Base-by-base conservation (phyloP, 1,140 invertebrate species). In the Diorhabda elongata region DNA sequence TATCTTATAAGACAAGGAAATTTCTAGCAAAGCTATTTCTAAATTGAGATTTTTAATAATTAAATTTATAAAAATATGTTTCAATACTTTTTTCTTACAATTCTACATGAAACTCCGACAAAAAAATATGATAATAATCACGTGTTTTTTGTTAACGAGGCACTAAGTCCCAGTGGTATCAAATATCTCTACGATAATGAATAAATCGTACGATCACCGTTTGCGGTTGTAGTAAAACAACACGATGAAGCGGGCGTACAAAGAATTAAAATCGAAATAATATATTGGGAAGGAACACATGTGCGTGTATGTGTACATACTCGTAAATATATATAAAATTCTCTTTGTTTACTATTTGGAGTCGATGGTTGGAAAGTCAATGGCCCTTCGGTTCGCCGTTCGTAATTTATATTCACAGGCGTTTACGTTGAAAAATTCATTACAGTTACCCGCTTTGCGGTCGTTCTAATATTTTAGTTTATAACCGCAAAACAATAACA, bases 331-430 rank as follows among this genome's bases (percentile, higher is more conserved):
- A 26, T 26, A 26, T 26, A 26, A 26, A 26, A 52, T 52, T n/a
- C 6, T 6, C 47, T 52, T 52, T 52, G 47, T 52, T 52, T 52
- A 52, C 47, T 52, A 52, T 6, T n/a, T 3, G n/a, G 47, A 52
- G n/a, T 8, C 2, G 6, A 52, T 8, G 47, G 6, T 58, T 67
- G 41, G 43, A 67, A 58, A 42, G 65, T 67, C 65, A 67, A 67
- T 56, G 65, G 43, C 65, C 57, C 65, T 59, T 42, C 44, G 61
- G 45, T 7, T 52, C n/a, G 6, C 47, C n/a, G 47, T 4, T 52
- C 6, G 47, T 52, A 52, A 52, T 52, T 52, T n/a, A n/a, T 52
- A 52, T n/a, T 3, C 47, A 52, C 2, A n/a, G 47, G 47, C 47
- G 47, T 52, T n/a, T 26, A 26, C 26, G 26, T 26, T 26, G 26